Percentiles rank a stretch among this genome's conserved stretches.
Conservation (phyloP, 1,140 invertebrate genomes). For the Caerostris extrusa region DNA sequence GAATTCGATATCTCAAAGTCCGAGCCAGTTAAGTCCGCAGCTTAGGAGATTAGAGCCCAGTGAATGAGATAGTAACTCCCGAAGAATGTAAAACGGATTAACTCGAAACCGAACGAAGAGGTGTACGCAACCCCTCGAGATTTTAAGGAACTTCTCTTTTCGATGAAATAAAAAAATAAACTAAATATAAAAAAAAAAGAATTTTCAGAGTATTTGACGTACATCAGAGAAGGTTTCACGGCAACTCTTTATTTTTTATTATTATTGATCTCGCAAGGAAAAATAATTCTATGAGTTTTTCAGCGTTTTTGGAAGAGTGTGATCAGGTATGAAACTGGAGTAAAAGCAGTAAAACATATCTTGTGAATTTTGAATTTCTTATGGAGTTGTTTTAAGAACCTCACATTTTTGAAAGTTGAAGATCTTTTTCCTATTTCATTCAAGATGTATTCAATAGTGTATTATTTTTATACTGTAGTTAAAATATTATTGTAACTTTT, state of each 20-base stretch:
- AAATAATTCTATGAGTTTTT: slow-evolving; percentile 11
- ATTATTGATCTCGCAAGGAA: slow-evolving; percentile 14
- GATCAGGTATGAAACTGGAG: slow-evolving; percentile 43
- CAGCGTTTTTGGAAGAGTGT: background rate
- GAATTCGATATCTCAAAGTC: slow-evolving; percentile 10
- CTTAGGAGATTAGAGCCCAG: slow-evolving; percentile 43
- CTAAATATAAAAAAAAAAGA: background rate
- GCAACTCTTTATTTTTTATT: too few relatives aligned
- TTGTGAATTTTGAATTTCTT: too few relatives aligned
- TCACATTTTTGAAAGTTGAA: too few relatives aligned
- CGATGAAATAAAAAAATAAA: background rate
- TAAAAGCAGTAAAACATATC: too few relatives aligned
- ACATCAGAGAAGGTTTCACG: background rate
- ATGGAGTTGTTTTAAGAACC: too few relatives aligned
- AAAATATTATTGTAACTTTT: too few relatives aligned
- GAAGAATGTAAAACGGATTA: slow-evolving; percentile 61
- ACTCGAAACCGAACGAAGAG: slow-evolving; percentile 34
- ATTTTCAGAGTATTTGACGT: background rate
- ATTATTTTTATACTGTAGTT: too few relatives aligned
- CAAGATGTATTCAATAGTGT: too few relatives aligned
- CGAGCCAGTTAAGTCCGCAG: slow-evolving; percentile 11
- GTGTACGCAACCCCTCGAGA: background rate
- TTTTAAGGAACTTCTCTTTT: background rate
- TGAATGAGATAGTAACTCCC: slow-evolving; percentile 42
- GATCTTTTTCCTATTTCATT: too few relatives aligned